phyloP scores from a whole-genome alignment of 92 coral and sea anemone genomes.

The Palythoa grandis region DNA sequence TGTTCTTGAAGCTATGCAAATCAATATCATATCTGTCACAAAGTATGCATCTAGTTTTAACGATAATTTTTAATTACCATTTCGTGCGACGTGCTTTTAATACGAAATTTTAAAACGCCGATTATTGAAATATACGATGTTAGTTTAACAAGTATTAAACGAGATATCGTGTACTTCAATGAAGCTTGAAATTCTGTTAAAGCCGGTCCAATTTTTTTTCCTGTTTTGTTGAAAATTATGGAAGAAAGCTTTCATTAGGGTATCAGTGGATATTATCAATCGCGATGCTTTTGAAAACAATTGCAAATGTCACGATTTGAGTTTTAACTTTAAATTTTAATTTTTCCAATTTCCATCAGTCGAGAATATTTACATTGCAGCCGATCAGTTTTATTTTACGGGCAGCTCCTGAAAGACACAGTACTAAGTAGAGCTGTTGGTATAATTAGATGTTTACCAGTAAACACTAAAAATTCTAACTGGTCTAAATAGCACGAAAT shows the following conservation, averaged over 20 bases:
- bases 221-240: background rate
- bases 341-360: background rate
- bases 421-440: background rate
- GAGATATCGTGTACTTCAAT: too few species aligned
- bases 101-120: background rate
- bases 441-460: background rate
- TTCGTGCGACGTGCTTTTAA: background rate
- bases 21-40: background rate
- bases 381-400: background rate
- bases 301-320: background rate
- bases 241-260: background rate
- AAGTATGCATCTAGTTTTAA: background rate
- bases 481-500: background rate
- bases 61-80: background rate
- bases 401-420: background rate
- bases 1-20: background rate
- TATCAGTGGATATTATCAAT: background rate
- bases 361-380: background rate
- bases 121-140: too few species aligned
- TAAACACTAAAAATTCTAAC: background rate
- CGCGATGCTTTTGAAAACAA: background rate
- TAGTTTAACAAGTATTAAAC: too few species aligned
- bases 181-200: background rate
- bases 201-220: background rate
- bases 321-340: background rate